A percentile compares a stretch with the other conserved stretches of the same genome.
Conservation (phyloP, 2,888 invertebrate genomes). For the Chrysotoxum bicinctum region DNA sequence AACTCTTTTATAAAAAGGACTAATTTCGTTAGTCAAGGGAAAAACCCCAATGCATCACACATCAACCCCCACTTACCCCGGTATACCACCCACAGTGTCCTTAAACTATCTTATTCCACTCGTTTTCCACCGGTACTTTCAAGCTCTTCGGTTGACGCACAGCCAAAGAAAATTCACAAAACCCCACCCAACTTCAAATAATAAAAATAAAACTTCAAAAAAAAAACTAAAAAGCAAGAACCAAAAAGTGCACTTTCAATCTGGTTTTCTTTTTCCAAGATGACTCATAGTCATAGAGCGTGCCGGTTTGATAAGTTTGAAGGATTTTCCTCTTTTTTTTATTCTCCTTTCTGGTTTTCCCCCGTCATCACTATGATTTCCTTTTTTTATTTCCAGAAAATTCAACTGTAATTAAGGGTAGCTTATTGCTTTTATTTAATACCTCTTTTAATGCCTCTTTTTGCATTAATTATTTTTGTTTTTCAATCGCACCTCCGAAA, state of each 20-base stretch:
- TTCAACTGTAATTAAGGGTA: conserved; percentile 42
- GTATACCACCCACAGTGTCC: background rate
- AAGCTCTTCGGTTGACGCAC: conserved; percentile 15
- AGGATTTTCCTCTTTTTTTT: conserved; percentile 13
- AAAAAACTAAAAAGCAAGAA: no score
- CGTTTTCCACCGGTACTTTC: conserved; percentile 26
- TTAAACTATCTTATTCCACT: conserved; percentile 19
- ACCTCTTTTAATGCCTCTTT: conserved; percentile 19
- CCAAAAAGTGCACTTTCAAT: conserved; percentile 41
- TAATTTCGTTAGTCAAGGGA: background rate
- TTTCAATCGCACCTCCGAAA: conserved; percentile 23
- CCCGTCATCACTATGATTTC: background rate
- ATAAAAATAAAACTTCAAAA: no score
- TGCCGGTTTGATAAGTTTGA: conserved; percentile 31
- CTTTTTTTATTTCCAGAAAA: conserved; percentile 1
- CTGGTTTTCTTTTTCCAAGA: conserved; percentile 39
- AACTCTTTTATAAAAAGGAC: no score
- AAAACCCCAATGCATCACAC: background rate
- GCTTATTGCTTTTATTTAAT: conserved; percentile 20
- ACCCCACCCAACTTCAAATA: conserved; percentile 58
- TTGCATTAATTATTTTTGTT: conserved; percentile 29
- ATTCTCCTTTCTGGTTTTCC: conserved; percentile 10
- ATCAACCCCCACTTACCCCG: background rate
- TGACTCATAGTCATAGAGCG: conserved; percentile 59
- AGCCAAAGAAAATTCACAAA: conserved; percentile 24